Percentiles rank a stretch among this genome's conserved stretches.
These are phyloP conservation scores for Takifugu ocellatus DNA, from an alignment of 2,797 vertebrate genomes.

Conservation along the genomic window DNA sequence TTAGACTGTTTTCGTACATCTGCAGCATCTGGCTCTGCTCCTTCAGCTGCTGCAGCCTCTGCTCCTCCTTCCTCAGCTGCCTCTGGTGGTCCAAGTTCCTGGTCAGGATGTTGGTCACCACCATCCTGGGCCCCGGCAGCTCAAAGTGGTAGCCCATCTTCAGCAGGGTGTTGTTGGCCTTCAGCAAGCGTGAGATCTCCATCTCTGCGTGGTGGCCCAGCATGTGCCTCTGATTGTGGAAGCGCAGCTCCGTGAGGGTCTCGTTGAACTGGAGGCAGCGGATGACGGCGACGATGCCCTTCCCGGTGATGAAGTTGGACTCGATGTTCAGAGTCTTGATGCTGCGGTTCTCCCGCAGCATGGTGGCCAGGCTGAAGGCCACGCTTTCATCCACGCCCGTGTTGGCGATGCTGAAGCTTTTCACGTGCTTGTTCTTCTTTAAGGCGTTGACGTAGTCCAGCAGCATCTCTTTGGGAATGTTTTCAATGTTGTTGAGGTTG, in stretches of 20 bases:
- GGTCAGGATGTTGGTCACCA: constrained; percentile 93
- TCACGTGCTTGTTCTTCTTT: constrained; percentile 92
- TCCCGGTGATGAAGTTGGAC: constrained; percentile 93
- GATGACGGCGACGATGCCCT: constrained; percentile 92
- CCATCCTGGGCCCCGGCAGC: constrained; percentile 93
- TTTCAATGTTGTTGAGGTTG: constrained; percentile 98
- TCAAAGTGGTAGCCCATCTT: constrained; percentile 99
- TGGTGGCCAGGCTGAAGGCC: constrained; percentile 88
- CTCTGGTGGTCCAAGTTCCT: constrained; percentile 92
- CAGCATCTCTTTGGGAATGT: constrained; percentile 96
- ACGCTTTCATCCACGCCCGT: constrained; percentile 91
- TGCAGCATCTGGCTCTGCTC: constrained; percentile 85
- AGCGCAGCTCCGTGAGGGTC: constrained; percentile 90
- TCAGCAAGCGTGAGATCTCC: constrained; percentile 93
- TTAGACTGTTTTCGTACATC: constrained; percentile 84
- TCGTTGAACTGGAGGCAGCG: constrained; percentile 98
- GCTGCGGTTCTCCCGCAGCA: constrained; percentile 94
- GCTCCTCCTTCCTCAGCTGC: constrained; percentile 89
- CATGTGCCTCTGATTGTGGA: constrained; percentile 98
- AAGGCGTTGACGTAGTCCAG: constrained; percentile 89
- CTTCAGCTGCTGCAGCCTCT: constrained; percentile 83
- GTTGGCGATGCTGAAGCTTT: constrained; percentile 90
- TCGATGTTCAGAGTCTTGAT: constrained; percentile 91
- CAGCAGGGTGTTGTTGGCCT: constrained; percentile 91
- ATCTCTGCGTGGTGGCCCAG: constrained; percentile 96